Evolutionary conservation across 2,797 vertebrate genomes (phyloP), one percentile per base, ranked within the genome.

Genomic region (Silurus aristotelis): DNA sequence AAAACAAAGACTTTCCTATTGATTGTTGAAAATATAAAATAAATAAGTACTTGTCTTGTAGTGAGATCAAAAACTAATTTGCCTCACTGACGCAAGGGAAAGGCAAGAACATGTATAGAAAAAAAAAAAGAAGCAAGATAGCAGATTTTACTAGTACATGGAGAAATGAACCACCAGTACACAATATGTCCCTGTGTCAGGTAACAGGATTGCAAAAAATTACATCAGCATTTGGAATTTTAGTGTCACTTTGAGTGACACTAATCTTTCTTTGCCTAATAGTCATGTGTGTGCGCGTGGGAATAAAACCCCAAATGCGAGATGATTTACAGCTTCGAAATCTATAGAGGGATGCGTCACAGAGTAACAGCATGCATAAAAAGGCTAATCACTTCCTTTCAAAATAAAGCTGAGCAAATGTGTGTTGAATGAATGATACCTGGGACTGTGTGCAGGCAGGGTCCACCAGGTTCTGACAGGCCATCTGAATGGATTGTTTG

Each of bases 401-500:
- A 38, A 38, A 43, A 8, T 66, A 7, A 10, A 63, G 38, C 38
- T 25, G 27, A 43, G 31, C 17, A 78, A 43, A 60, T 60, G 2
- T 43, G 13, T 13, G 27, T 5, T 61, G n/a, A 80, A 80, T 38
- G 38, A 38, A 38, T 20, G 43, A 60, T 93, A 98, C 98, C 96
- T 99, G 98, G 31, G 98, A 97, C 90, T 99, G 98, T 0, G 97
- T 99, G 90, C 98, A 99, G 73, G 97, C 96, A 1, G 98, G 96
- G 87, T 99, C 98, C 89, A 97, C 96, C 71, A 99, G 91, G 94
- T 99, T 99, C 94, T 99, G 98, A 85, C 98, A 99, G 86, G 98
- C 98, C 98, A 99, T 98, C 92, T 99, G 98, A 91, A 99, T 99
- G 1, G 98, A 97, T 90, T 99, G 98, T 90, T 99, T 99, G 72